Evolutionary conservation across 2,888 invertebrate genomes (phyloP), one percentile per base, ranked within the genome.

Genomic region (Entomobrya multifasciata): DNA sequence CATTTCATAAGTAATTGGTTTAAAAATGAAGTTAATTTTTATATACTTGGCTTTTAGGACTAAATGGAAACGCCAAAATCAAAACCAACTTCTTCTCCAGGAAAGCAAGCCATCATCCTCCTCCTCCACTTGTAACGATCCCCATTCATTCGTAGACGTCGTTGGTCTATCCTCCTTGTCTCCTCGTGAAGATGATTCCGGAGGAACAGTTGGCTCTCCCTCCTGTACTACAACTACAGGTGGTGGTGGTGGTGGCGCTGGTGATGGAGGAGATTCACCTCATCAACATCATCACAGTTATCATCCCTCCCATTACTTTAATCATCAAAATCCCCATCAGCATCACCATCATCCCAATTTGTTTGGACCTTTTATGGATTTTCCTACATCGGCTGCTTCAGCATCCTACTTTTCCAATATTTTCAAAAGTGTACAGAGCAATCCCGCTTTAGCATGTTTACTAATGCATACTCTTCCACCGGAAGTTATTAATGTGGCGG

Each of bases 21-120:
- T n/a, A n/a, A n/a, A n/a, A n/a, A n/a, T n/a, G n/a, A n/a, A n/a
- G n/a, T n/a, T 36, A 36, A 36, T 36, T 6, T 36, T 8, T 36
- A 8, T 36, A 8, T 36, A 36, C 36, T 36, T 36, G 8, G 4
- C 8, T 6, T 36, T 36, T 36, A 93, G 93, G 89, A 93, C 93
- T 2, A 93, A 93, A 91, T 93, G 93, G 93, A 93, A 93, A 91
- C 91, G 93, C 13, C 93, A 93, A 90, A 97, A 97, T 92, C 97
- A 97, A 92, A 93, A 86, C 36, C 95, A 97, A 0, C 96, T 97
- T 92, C 96, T 97, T 13, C 79, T 86, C 36, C 86, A 79, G 25
- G 86, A 82, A 25, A 77, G 67, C 17, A 82, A 80, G 30, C 76
- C 65, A 4, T n/a, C 74, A 1, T 17, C 65, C 15, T 60, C 79